Evolutionary conservation across 2,113 vertebrate genomes (phyloP).

Genomic region (Pollimyrus isidori): DNA sequence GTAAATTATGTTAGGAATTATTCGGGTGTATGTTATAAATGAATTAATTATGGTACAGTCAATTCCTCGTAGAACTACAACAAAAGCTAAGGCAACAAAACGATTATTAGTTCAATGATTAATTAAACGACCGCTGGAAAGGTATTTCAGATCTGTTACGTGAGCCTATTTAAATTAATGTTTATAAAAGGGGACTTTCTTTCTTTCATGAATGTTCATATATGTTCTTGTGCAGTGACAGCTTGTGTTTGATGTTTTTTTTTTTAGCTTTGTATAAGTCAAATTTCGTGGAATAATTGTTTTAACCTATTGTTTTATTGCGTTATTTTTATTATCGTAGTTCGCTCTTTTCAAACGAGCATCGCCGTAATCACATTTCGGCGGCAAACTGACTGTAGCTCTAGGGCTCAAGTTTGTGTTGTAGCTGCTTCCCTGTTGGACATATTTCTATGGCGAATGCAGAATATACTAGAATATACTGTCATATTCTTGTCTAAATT

Average conservation of each 20-base stretch:
- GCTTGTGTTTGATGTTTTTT: background rate
- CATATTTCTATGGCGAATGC: background rate
- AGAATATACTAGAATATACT: background rate
- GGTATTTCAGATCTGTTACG: background rate
- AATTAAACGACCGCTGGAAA: background rate
- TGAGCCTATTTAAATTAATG: background rate
- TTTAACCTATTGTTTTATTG: background rate
- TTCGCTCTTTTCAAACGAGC: background rate
- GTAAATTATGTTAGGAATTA: constrained; percentile 4
- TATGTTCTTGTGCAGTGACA: background rate
- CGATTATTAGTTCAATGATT: background rate
- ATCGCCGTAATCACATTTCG: background rate
- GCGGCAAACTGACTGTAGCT: background rate
- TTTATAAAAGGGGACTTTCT: background rate
- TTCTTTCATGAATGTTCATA: background rate
- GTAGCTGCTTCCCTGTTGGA: background rate
- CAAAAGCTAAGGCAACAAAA: background rate
- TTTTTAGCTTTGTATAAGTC: background rate
- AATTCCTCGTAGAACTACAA: background rate
- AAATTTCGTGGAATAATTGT: background rate
- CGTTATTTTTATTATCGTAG: background rate
- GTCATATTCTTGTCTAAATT: background rate
- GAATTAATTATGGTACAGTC: background rate
- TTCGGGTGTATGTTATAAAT: background rate
- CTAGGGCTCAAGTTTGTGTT: background rate